Base-by-base conservation (phyloP, 2,113 vertebrate genomes). In the Dendrocopos noguchii region DNA sequence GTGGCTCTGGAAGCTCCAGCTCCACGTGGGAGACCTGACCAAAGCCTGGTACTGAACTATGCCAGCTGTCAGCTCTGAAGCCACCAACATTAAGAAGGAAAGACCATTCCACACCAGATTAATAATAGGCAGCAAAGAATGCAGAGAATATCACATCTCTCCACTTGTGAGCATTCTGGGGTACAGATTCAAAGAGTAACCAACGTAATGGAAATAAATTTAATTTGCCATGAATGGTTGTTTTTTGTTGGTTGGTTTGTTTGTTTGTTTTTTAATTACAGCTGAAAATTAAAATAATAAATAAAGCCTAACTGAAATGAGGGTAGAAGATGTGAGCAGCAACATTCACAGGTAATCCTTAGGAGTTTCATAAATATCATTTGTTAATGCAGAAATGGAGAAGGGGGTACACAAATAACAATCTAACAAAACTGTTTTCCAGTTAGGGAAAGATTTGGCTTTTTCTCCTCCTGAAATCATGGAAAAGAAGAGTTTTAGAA, bases 81-180 rank as follows among this genome's bases (percentile, higher is more conserved):
- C 55, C 14, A 28, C 14, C 3, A 3, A 46, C 39, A 6, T 36
- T 50, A 24, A 33, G 1, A 0, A 0, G 13, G 53, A 74, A 87
- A 91, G 17, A n/a, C 31, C 17, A 36, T 46, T 39, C 59, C 22
- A 22, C 29, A 67, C 6, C 29, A 33, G 2, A 3, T 2, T 8
- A 64, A 82, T 0, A 4, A 53, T 17, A 21, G 31, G 25, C 7
- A 25, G 21, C 1, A 2, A 50, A 53, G 56, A 50, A 42, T 1
- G 7, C 7, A 59, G 10, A 29, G 8, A 2, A 5, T 2, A 17
- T 15, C 36, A 18, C 0, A 0, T 34, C 17, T 55, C 33, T 66
- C 47, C 47, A n/a, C 0, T 12, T 31, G 10, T 8, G 50, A 72
- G 2, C 24, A 12, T 10, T 67, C 16, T 16, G 9, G 17, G 21